phyloP scores from a whole-genome alignment of 2,888 invertebrate genomes.

The Acrocyrtus sp. region DNA sequence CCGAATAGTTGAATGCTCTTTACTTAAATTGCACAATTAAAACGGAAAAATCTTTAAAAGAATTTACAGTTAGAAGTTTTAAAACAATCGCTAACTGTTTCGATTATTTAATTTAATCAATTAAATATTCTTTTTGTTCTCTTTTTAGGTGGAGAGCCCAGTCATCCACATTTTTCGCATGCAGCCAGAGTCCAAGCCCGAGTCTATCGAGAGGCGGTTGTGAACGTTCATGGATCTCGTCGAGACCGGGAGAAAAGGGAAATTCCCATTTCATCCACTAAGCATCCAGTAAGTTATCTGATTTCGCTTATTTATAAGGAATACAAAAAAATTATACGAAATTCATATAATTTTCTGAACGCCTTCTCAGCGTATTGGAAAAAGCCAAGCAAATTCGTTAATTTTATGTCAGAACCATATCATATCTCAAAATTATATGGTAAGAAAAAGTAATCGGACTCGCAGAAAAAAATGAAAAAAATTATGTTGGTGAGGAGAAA shows the following conservation, averaged over 20 bases:
- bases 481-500: too few species aligned
- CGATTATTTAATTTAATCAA: neutral
- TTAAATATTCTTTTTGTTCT: slow-evolving; percentile 9
- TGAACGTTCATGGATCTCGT: slow-evolving; percentile 12
- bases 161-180: slow-evolving; percentile 18
- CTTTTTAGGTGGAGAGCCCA: slow-evolving; percentile 14
- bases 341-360: neutral
- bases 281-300: slow-evolving; percentile 25
- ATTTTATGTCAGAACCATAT: neutral
- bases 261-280: slow-evolving; percentile 33
- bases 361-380: neutral
- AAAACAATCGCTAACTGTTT: neutral
- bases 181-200: slow-evolving; percentile 26
- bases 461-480: too few species aligned
- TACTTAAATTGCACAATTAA: neutral
- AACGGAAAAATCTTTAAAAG: neutral
- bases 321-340: too few species aligned
- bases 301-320: too few species aligned
- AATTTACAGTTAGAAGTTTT: neutral
- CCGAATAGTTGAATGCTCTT: neutral
- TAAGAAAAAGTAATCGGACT: neutral
- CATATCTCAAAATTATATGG: neutral
- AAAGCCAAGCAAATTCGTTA: neutral
- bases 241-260: slow-evolving; percentile 37
- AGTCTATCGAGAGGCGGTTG: slow-evolving; percentile 23